Evolutionary conservation across 2,888 invertebrate genomes (phyloP), one percentile per base, ranked within the genome.

Genomic region (Coleophora flavipennella): DNA sequence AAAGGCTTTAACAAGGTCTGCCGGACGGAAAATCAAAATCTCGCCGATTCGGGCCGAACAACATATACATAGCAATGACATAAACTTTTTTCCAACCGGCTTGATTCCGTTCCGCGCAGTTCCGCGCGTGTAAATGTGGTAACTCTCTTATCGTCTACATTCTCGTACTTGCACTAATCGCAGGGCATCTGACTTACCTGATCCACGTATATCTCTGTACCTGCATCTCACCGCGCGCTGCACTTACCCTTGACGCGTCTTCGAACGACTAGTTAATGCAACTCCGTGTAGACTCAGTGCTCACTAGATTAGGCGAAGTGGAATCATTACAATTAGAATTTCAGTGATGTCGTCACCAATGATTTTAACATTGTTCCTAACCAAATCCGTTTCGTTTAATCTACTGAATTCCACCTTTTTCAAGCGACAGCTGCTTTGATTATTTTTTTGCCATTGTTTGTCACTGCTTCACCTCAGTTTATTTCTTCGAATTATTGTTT

Each of bases 331-430:
- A 62, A 60, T 71, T 66, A 59, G 76, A 81, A 79, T 71, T 80
- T 77, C 79, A 79, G 80, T 83, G 80, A 81, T 81, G 62, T 53
- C 7, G 62, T 76, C 80, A 75, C 80, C 81, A 80, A 83, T 81
- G 81, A 81, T 69, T 65, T 67, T 67, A 58, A 62, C 57, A 54
- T 53, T 53, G 56, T 57, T 64, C 62, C 60, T 68, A 51, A 62
- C 67, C 43, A 46, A 44, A 62, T 77, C 63, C 62, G 51, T 61
- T 77, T 76, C 67, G 65, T 59, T 56, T 75, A 81, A 83, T 79
- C 78, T 70, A 80, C 71, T 81, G 78, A 50, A 49, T 34, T 42
- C 36, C 43, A 38, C 48, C 46, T 48, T 50, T 43, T 49, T 50
- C 52, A 46, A 45, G 46, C 44, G 49, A 40, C 47, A 39, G 14